A percentile compares a stretch with the other conserved stretches of the same genome.
Conservation (phyloP, 2,113 vertebrate genomes). For the Macquaria ambigua region DNA sequence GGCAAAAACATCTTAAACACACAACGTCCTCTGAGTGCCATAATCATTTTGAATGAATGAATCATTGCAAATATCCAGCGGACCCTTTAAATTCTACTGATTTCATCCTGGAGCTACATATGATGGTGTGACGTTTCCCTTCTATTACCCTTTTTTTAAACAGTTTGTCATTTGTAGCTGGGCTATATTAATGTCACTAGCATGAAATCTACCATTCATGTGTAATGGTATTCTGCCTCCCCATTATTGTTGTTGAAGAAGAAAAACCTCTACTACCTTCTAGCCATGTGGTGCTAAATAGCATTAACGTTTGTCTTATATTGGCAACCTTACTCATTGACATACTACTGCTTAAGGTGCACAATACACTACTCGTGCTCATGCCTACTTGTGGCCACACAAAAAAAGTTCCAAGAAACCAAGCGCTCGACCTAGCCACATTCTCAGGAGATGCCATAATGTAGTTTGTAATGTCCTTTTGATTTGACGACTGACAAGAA, state of each 20-base stretch:
- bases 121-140: constrained; percentile 15
- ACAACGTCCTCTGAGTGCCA: constrained; percentile 58
- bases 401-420: constrained; percentile 23
- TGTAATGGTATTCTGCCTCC: constrained; percentile 32
- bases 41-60: constrained; percentile 47
- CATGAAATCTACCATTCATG: constrained; percentile 23
- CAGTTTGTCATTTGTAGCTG: constrained; percentile 51
- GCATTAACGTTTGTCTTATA: constrained; percentile 47
- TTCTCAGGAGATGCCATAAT: constrained; percentile 71
- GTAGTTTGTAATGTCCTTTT: constrained; percentile 37
- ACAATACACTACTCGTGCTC: constrained; percentile 31
- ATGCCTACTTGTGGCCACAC: constrained; percentile 45
- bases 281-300: constrained; percentile 69
- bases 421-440: constrained; percentile 51
- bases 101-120: constrained; percentile 41
- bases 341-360: constrained; percentile 57
- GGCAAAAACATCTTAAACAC: constrained; percentile 38
- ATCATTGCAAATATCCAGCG: constrained; percentile 57
- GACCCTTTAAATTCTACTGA: constrained; percentile 74
- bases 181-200: constrained; percentile 33
- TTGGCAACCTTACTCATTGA: constrained; percentile 43
- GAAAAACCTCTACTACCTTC: constrained; percentile 63
- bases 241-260: constrained; percentile 26
- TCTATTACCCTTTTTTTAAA: neutral
- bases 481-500: constrained; percentile 20